Percentiles rank a stretch among this genome's conserved stretches.
phyloP scores from a whole-genome alignment of 2,888 invertebrate species.

The Gnatocerus cornutus region DNA sequence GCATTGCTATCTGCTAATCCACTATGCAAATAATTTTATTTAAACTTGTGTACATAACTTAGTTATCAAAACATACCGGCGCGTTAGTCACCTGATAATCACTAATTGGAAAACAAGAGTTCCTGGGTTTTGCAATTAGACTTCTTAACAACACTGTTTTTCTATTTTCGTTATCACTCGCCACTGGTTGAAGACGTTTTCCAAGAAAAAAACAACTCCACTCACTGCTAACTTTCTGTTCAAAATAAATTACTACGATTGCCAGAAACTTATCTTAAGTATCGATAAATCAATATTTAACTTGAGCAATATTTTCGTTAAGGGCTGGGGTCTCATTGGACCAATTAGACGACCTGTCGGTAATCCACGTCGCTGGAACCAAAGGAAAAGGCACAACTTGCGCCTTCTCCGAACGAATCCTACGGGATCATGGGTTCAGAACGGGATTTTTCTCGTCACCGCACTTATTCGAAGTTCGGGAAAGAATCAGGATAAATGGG shows the following conservation, averaged over 20 bases:
- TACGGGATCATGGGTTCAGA: conserved; percentile 86
- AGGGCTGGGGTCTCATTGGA: conserved; percentile 78
- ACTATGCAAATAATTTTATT: no score
- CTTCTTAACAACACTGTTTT: neutral
- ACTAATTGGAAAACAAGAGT: neutral
- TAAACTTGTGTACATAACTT: no score
- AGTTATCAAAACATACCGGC: neutral
- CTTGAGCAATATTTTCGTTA: conserved; percentile 25
- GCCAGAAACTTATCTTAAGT: conserved; percentile 38
- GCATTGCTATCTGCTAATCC: neutral
- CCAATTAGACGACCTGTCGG: conserved; percentile 82
- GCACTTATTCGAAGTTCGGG: conserved; percentile 92
- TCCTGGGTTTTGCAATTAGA: neutral
- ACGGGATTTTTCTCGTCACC: conserved; percentile 98
- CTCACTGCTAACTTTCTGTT: conserved; percentile 7
- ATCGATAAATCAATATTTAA: conserved; percentile 21
- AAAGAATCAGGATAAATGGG: conserved; percentile 93
- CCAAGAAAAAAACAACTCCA: neutral
- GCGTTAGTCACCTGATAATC: neutral
- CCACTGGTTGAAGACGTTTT: neutral
- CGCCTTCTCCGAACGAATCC: conserved; percentile 91
- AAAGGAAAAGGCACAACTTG: conserved; percentile 99
- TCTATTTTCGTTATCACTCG: neutral
- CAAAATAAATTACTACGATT: conserved; percentile 9
- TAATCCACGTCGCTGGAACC: conserved; percentile 97